Conservation (phyloP, 2,888 invertebrate genomes). For the Liodrosophila aerea region DNA sequence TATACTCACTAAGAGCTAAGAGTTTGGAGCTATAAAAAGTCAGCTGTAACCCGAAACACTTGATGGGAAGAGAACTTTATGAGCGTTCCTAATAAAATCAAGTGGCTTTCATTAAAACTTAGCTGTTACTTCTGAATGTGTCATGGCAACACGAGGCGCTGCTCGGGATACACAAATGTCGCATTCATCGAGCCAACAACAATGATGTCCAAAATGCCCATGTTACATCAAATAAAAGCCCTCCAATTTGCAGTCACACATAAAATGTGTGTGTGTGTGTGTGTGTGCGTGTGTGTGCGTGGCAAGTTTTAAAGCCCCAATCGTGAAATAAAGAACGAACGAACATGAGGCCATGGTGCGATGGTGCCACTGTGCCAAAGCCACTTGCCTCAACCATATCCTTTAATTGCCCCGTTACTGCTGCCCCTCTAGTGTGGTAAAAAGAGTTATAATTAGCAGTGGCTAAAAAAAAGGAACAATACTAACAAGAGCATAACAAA, state of each 20-base stretch:
- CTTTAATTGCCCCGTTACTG: slow-evolving; percentile 29
- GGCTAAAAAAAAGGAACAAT: slow-evolving; percentile 15
- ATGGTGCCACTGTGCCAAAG: slow-evolving; percentile 25
- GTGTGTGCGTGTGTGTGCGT: slow-evolving; percentile 36
- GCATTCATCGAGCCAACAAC: slow-evolving; percentile 15
- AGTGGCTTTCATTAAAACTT: slow-evolving; percentile 71
- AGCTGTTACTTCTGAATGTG: slow-evolving; percentile 53
- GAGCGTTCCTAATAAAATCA: slow-evolving; percentile 71
- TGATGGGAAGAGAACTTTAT: slow-evolving; percentile 42
- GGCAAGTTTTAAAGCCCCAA: slow-evolving; percentile 47
- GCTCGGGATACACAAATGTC: not conserved
- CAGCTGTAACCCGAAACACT: not conserved
- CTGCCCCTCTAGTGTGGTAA: slow-evolving; percentile 12
- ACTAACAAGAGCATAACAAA: slow-evolving; percentile 14
- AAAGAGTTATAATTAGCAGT: slow-evolving; percentile 56
- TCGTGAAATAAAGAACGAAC: slow-evolving; percentile 14
- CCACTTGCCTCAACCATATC: slow-evolving; percentile 21
- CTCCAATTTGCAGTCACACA: slow-evolving; percentile 54
- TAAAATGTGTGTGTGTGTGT: slow-evolving; percentile 38
- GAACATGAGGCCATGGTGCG: slow-evolving; percentile 4
- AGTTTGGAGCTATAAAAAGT: slow-evolving; percentile 51
- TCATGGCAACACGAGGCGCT: slow-evolving; percentile 24
- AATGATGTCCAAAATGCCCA: slow-evolving; percentile 47
- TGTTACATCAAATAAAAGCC: slow-evolving; percentile 60
- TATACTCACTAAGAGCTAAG: slow-evolving; percentile 57